Evolutionary conservation across 2,888 invertebrate genomes (phyloP), one percentile per base, ranked within the genome.

Genomic region (Himalopsyche tibetana): DNA sequence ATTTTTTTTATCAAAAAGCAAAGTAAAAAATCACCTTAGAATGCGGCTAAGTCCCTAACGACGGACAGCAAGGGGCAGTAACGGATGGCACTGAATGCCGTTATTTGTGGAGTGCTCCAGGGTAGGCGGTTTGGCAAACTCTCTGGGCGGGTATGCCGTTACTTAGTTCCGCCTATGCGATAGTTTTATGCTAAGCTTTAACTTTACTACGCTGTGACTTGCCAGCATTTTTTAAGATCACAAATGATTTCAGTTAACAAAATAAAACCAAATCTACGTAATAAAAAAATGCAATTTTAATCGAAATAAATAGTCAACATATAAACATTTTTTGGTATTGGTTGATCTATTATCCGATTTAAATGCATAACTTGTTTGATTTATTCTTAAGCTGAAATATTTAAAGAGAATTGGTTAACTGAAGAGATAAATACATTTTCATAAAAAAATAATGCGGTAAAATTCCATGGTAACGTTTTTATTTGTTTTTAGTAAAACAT

Each of bases 131-230:
- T 74, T 74, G 74, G 74, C 74, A 74, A 74, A 74, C 74, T 28
- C 74, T 74, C 15, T 74, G 74, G 74, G 74, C 74, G 74, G 74
- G 74, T 15, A 74, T 36, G 74, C 74, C 74, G 74, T 74, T 74
- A 74, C 74, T 74, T 38, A 74, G 74, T 19, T 74, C 74, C 74
- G 74, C 74, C 74, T 74, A 74, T 74, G 74, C 74, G 74, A 74
- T 74, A 74, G 74, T 74, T 74, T 74, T 74, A 74, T 74, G 74
- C 74, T 36, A 19, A 36, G 36, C 74, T 36, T 69, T 36, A 28
- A 36, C 74, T 28, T 74, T 74, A 36, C 74, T 74, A 36, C 28
- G 63, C 74, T 12, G 15, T 12, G 74, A 15, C 38, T 74, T 74
- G 74, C 28, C 36, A 28, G 36, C 36, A 12, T 74, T 74, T 69